Percentiles rank a stretch among this genome's conserved stretches.
Conservation (phyloP, 1,140 invertebrate genomes). For the Tribolium castaneum region DNA sequence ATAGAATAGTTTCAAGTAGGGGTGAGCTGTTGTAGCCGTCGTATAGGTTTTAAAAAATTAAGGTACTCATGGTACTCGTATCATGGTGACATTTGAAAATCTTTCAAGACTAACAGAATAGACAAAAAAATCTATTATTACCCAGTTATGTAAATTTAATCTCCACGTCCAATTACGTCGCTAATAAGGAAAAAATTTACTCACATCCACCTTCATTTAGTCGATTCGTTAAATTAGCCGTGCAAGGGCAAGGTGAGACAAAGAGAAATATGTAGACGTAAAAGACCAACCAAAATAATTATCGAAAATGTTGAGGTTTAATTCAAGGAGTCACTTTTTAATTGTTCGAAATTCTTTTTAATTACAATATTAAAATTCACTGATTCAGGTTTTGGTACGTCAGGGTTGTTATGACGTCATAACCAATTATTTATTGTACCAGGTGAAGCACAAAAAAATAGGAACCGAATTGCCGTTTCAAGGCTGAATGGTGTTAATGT, state of each 20-base stretch:
- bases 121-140: not conserved
- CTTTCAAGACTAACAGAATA: not conserved
- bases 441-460: not conserved
- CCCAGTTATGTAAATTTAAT: not conserved
- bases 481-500: not conserved
- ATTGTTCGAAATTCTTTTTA: slow-evolving; percentile 1
- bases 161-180: not conserved
- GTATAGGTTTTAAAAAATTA: no score
- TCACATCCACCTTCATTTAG: not conserved
- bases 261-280: not conserved
- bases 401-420: not conserved
- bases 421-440: not conserved
- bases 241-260: slow-evolving; percentile 12
- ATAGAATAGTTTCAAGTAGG: no score
- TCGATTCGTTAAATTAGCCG: not conserved
- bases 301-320: slow-evolving; percentile 12
- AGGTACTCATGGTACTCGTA: not conserved
- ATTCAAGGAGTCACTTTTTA: slow-evolving; percentile 6
- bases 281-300: slow-evolving; percentile 3
- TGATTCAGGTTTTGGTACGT: not conserved
- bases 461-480: not conserved
- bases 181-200: not conserved
- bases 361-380: not conserved
- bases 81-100: not conserved
- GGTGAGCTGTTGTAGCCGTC: no score